Evolutionary conservation across 2,888 invertebrate species (phyloP).

Genomic region (Cerceris ruficornis): DNA sequence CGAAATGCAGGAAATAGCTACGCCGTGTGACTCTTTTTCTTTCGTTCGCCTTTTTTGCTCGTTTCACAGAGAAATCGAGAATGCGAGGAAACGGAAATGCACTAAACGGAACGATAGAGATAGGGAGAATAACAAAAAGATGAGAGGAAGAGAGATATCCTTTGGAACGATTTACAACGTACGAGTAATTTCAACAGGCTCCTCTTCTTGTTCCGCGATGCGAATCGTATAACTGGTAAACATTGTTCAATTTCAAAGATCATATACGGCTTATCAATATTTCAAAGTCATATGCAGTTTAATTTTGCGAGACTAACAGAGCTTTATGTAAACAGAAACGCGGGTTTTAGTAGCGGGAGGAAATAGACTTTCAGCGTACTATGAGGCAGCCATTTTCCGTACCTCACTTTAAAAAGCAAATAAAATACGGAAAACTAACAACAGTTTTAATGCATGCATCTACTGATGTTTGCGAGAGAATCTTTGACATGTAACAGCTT

Average conservation of each 20-base stretch:
- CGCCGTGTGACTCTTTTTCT: conserved; percentile 56
- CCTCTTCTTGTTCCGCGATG: background rate
- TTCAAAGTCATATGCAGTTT: background rate
- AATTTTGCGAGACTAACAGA: background rate
- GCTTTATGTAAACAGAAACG: background rate
- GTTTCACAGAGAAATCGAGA: conserved; percentile 13
- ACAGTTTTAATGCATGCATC: no score
- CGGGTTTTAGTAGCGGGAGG: background rate
- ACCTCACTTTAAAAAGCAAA: no score
- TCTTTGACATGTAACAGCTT: no score
- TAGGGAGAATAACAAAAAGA: background rate
- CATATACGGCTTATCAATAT: background rate
- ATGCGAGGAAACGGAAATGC: background rate
- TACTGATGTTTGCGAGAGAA: no score
- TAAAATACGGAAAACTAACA: no score
- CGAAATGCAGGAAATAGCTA: conserved; percentile 64
- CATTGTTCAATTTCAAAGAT: conserved; percentile 7
- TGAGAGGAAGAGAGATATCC: background rate
- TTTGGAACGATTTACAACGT: conserved; percentile 34
- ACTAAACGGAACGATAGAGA: background rate
- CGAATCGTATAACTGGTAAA: conserved; percentile 4
- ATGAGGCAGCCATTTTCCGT: no score
- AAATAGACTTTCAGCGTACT: no score
- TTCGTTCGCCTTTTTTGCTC: conserved; percentile 37
- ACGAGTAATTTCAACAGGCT: conserved; percentile 2